Conservation (phyloP, 2,113 vertebrate genomes). For the Phasianus colchicus region DNA sequence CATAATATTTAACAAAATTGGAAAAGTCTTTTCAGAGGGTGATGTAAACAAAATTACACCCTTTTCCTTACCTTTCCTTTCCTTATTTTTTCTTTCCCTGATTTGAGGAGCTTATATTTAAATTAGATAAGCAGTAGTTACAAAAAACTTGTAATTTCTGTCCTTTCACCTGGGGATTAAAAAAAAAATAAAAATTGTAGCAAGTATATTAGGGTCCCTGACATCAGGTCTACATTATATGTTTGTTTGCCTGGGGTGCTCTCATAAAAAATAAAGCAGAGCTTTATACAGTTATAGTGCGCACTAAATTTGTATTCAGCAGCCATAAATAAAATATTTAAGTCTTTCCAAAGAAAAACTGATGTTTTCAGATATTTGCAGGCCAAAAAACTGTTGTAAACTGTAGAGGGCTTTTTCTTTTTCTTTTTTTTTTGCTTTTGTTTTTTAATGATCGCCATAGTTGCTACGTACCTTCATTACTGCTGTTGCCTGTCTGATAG, state of each 20-base stretch:
- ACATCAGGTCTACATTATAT: slow-evolving; percentile 52
- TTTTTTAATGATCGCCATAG: background rate
- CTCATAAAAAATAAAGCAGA: slow-evolving; percentile 71
- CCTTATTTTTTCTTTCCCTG: background rate
- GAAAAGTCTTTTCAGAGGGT: slow-evolving; percentile 24
- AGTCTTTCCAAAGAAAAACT: slow-evolving; percentile 49
- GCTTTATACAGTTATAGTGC: slow-evolving; percentile 54
- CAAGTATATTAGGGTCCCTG: slow-evolving; percentile 67
- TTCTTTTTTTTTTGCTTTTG: background rate
- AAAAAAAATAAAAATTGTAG: background rate
- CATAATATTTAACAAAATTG: slow-evolving; percentile 12
- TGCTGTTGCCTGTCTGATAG: background rate
- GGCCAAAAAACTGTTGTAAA: background rate
- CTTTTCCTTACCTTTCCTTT: background rate
- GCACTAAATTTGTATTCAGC: slow-evolving; percentile 55
- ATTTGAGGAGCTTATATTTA: slow-evolving; percentile 52
- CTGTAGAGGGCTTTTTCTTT: background rate
- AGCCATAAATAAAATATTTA: slow-evolving; percentile 71
- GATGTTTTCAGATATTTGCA: slow-evolving; percentile 55
- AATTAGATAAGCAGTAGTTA: slow-evolving; percentile 26
- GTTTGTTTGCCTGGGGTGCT: slow-evolving; percentile 69
- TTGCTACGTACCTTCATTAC: slow-evolving; percentile 18
- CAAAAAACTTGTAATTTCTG: slow-evolving; percentile 36
- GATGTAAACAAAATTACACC: slow-evolving; percentile 17
- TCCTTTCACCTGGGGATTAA: slow-evolving; percentile 19